Evolutionary conservation across 2,113 vertebrate genomes (phyloP).

Genomic region (Artemisiospiza belli): DNA sequence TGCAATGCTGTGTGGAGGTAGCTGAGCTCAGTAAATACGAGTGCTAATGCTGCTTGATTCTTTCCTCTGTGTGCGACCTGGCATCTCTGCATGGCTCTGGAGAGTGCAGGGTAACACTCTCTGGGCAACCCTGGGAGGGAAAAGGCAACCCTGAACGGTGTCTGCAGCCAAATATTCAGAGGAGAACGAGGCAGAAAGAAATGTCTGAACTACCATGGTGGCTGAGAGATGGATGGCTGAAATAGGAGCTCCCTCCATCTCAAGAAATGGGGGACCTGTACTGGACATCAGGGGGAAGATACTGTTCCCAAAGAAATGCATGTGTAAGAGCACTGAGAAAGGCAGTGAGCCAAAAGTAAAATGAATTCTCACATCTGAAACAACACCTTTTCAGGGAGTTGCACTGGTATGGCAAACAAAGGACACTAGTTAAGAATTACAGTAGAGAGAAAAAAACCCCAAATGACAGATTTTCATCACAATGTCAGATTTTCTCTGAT

Average conservation of each 20-base stretch:
- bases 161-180: neutral
- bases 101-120: too few relatives aligned
- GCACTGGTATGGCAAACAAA: neutral
- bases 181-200: neutral
- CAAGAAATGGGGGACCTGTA: neutral
- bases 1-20: neutral
- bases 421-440: neutral
- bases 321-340: neutral
- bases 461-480: neutral
- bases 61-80: neutral
- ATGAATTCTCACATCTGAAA: neutral
- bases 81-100: neutral
- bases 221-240: neutral
- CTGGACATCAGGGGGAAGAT: neutral
- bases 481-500: neutral
- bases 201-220: neutral
- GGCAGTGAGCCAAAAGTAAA: neutral
- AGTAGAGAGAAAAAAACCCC: neutral
- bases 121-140: neutral
- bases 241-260: neutral
- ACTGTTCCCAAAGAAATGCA: neutral
- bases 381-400: neutral
- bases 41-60: neutral
- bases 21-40: neutral
- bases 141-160: neutral